phyloP scores from a whole-genome alignment of 2,888 invertebrate species.

The Phengaris arion region DNA sequence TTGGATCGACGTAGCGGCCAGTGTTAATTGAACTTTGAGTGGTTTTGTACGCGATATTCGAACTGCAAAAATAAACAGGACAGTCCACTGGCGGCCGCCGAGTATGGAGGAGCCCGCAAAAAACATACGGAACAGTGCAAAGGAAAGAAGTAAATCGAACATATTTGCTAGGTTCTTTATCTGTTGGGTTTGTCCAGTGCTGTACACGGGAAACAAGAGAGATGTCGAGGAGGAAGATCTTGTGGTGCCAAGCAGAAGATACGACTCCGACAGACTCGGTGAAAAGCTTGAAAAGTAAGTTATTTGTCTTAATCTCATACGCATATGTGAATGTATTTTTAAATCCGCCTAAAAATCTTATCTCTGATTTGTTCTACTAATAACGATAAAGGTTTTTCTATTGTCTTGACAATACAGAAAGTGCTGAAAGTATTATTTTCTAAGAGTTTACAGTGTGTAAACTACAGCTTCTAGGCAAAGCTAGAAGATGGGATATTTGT shows the following conservation, averaged over 20 bases:
- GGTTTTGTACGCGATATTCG: not conserved
- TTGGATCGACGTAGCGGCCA: not conserved
- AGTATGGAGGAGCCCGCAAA: constrained; percentile 38
- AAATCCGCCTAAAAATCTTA: not conserved
- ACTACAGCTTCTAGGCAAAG: not conserved
- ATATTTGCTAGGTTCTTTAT: constrained; percentile 62
- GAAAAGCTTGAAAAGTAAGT: constrained; percentile 78
- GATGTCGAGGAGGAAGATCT: constrained; percentile 84
- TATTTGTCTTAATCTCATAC: not conserved
- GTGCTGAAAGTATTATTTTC: no score
- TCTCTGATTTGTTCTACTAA: not conserved
- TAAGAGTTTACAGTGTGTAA: no score
- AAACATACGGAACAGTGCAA: constrained; percentile 39
- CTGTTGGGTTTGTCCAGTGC: constrained; percentile 73
- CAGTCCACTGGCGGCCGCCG: not conserved
- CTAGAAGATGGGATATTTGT: not conserved
- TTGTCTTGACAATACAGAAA: not conserved
- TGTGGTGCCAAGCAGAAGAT: constrained; percentile 79
- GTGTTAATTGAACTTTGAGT: constrained; percentile 18
- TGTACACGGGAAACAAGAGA: constrained; percentile 76
- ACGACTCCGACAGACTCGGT: constrained; percentile 80
- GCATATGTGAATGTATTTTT: not conserved
- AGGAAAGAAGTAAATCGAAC: constrained; percentile 58
- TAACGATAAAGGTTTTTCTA: not conserved
- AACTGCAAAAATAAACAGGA: not conserved